A percentile compares a stretch with the other conserved stretches of the same genome.
Evolutionary conservation across 2,113 vertebrate genomes (phyloP).

Genomic region (Podiceps cristatus): DNA sequence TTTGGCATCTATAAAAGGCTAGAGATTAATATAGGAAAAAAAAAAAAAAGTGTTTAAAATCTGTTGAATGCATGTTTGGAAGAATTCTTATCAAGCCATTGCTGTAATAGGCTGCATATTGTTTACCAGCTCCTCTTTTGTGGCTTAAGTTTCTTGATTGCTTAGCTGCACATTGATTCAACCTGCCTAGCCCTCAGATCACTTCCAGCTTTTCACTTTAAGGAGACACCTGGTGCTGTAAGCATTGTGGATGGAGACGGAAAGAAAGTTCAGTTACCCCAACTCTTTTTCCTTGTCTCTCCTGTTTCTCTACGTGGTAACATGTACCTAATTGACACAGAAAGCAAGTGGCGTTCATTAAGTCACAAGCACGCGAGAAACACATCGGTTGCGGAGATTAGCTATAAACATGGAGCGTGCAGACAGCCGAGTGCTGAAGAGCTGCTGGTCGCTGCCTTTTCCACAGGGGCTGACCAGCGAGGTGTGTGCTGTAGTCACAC

Average conservation of each 20-base stretch:
- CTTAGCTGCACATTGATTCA: background rate
- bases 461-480: conserved; percentile 47
- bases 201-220: background rate
- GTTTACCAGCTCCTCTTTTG: background rate
- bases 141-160: background rate
- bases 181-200: background rate
- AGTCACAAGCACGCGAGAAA: background rate
- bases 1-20: background rate
- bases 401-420: fast-evolving
- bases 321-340: background rate
- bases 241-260: background rate
- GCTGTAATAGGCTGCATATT: background rate
- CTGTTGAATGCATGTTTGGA: background rate
- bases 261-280: background rate
- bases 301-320: background rate
- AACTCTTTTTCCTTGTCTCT: background rate
- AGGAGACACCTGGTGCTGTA: background rate
- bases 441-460: conserved; percentile 27
- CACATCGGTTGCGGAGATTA: background rate
- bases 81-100: background rate
- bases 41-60: background rate
- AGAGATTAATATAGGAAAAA: background rate
- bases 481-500: conserved; percentile 77
- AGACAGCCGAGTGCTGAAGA: background rate
- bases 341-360: background rate